Evolutionary conservation across 2,797 vertebrate species (phyloP).

Genomic region (Etheostoma perlongum): DNA sequence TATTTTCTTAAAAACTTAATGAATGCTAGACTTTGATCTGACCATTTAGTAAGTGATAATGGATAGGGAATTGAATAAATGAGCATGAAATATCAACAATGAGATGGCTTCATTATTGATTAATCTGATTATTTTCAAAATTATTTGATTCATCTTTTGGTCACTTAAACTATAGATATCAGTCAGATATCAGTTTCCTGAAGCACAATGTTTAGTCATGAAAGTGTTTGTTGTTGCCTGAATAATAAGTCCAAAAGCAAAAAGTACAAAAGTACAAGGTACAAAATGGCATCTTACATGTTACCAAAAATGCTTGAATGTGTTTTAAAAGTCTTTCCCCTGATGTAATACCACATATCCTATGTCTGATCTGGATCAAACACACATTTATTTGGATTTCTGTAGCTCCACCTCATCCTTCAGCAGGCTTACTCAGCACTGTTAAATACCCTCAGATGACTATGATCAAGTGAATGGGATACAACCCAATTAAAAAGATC

Average conservation of each 20-base stretch:
- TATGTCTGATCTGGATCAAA: background rate
- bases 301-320: background rate
- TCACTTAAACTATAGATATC: background rate
- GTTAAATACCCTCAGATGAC: slow-evolving; percentile 23
- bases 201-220: too few species aligned
- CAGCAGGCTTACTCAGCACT: background rate
- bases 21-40: background rate
- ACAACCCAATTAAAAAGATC: slow-evolving; percentile 41
- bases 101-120: background rate
- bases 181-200: too few species aligned
- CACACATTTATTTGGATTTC: background rate
- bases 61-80: background rate
- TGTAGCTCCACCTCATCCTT: background rate
- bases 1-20: background rate
- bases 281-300: background rate
- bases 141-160: background rate
- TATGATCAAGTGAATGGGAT: slow-evolving; percentile 35
- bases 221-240: too few species aligned
- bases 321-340: background rate
- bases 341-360: background rate
- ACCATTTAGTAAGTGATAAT: background rate
- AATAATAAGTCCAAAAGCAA: too few species aligned
- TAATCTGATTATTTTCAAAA: background rate
- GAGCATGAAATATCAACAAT: too few species aligned
- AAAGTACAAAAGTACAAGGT: background rate